Evolutionary conservation across 2,888 invertebrate genomes (phyloP).

Genomic region (Glyphotaelius pellucidus): DNA sequence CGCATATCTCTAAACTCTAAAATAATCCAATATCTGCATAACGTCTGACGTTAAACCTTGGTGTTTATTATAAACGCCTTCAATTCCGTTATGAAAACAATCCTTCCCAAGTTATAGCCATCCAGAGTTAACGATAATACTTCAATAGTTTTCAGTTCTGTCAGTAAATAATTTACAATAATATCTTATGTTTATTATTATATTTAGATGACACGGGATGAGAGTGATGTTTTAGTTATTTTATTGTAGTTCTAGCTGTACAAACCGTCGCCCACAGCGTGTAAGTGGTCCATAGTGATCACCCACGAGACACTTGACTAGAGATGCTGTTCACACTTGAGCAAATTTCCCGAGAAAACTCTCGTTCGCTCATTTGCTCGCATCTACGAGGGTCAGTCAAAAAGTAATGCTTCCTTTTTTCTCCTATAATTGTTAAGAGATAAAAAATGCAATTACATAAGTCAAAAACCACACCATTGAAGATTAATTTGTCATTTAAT

Average conservation of each 20-base stretch:
- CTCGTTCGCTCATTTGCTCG: neutral
- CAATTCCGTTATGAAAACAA: neutral
- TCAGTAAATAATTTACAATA: neutral
- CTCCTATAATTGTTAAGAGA: too few relatives aligned
- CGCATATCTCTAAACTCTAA: too few relatives aligned
- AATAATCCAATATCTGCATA: neutral
- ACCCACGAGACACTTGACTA: conserved; percentile 44
- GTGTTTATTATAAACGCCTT: neutral
- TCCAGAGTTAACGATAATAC: neutral
- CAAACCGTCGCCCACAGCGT: conserved; percentile 33
- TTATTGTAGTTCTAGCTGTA: neutral
- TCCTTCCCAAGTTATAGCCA: neutral
- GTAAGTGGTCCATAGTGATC: conserved; percentile 47
- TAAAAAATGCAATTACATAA: too few relatives aligned
- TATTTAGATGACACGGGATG: neutral
- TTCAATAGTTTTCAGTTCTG: neutral
- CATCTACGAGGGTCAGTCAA: too few relatives aligned
- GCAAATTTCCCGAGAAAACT: conserved; percentile 48
- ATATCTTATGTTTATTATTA: neutral
- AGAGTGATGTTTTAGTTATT: conserved; percentile 25
- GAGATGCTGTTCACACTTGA: neutral
- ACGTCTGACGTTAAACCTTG: neutral
- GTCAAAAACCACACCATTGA: too few relatives aligned
- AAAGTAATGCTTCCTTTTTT: too few relatives aligned
- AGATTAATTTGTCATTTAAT: too few relatives aligned